Evolutionary conservation across 2,797 vertebrate genomes (phyloP).

Genomic region (Hypotaenidia philippensis): DNA sequence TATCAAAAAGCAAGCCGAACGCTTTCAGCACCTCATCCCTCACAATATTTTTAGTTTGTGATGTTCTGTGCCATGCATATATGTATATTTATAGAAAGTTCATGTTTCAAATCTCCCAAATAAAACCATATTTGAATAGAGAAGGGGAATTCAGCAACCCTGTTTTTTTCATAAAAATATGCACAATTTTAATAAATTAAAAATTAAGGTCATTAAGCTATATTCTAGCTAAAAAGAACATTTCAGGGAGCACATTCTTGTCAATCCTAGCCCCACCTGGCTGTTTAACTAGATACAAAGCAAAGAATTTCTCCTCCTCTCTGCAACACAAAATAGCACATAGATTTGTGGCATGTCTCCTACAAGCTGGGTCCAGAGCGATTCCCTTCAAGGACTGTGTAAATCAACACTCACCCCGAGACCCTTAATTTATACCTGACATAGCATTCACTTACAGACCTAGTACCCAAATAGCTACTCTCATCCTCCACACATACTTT

Average conservation of each 20-base stretch:
- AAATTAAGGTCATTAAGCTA: not conserved
- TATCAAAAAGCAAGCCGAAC: not conserved
- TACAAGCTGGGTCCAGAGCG: not conserved
- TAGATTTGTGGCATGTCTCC: not conserved
- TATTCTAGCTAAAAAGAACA: not conserved
- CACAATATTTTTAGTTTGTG: not conserved
- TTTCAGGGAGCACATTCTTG: not conserved
- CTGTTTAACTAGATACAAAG: not conserved
- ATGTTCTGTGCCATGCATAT: not conserved
- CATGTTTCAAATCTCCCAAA: not conserved
- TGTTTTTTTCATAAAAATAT: not conserved
- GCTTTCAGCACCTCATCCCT: not conserved
- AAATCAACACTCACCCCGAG: not conserved
- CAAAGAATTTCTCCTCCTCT: not conserved
- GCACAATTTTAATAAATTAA: not conserved
- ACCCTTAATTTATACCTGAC: not conserved
- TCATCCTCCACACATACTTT: not conserved
- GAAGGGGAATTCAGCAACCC: rapidly evolving
- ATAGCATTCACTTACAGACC: not conserved
- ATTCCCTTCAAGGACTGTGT: not conserved
- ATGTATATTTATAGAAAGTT: not conserved
- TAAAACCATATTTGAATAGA: not conserved
- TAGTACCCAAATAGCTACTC: not conserved
- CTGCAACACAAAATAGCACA: not conserved
- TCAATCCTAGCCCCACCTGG: not conserved